Evolutionary conservation across 2,888 invertebrate species (phyloP), one percentile per base, ranked within the genome.

Genomic region (Eudasyphora cyanicolor): DNA sequence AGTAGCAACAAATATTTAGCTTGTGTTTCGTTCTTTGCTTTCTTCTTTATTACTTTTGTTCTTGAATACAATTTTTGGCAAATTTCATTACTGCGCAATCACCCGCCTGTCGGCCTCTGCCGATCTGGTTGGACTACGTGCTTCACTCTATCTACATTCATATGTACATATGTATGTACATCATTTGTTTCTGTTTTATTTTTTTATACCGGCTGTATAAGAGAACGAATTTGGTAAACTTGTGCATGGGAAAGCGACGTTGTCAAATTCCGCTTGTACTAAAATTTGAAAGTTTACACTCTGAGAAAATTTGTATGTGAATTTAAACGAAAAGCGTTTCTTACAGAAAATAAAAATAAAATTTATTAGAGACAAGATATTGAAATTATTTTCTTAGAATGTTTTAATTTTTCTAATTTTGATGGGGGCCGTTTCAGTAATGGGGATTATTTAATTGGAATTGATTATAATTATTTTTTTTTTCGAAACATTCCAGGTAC

Each of bases 41-140:
- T 64, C 19, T 38, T 62, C 19, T 38, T 62, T 12, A 32, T 62
- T 17, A 35, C 17, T 62, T 60, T 10, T 17, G 32, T 62, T 64
- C 38, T 64, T 64, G 57, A 38, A 38, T 38, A 38, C 19, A 10
- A 35, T 64, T 64, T 64, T 64, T 64, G 64, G 38, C 64, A 38
- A 64, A 38, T 64, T 64, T 64, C 19, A 64, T 64, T 64, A 10
- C 64, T 64, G 64, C 38, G 64, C 21, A 64, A 64, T 64, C 64
- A 64, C 29, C 4, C 19, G 60, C 2, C 29, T 60, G 60, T 24
- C 54, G 8, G 49, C 14, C 49, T 49, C 49, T 8, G 4, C 29
- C 62, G 62, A 17, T 62, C 35, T 4, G 38, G 12, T 38, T 4
- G 38, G 12, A 21, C 35, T 38, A 38, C 57, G 27, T 57, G 24